Evolutionary conservation across 2,797 vertebrate genomes (phyloP).

Genomic region (Argya squamiceps): DNA sequence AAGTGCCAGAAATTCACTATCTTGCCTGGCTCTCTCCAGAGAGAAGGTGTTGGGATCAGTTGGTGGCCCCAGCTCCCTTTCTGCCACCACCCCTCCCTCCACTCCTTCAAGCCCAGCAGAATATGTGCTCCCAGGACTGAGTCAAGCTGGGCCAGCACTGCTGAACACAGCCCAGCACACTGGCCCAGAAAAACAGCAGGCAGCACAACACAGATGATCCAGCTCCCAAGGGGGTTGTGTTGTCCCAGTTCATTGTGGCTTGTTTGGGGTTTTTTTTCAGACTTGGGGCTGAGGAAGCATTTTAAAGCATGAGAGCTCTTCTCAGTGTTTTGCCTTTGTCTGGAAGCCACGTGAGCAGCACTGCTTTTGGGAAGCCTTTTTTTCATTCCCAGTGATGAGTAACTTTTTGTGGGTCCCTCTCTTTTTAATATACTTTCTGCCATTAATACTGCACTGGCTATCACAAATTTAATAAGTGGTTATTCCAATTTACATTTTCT

Average conservation of each 20-base stretch:
- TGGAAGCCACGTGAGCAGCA: fast-evolving
- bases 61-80: no score
- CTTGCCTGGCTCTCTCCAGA: background rate
- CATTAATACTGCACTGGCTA: background rate
- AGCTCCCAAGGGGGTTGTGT: background rate
- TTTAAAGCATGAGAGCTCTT: background rate
- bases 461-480: fast-evolving
- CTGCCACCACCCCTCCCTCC: no score
- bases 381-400: background rate
- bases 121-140: no score
- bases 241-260: no score
- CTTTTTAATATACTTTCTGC: background rate
- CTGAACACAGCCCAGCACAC: background rate
- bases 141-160: background rate
- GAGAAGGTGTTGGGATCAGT: background rate
- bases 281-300: background rate
- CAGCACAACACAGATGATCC: fast-evolving
- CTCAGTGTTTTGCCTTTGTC: fast-evolving
- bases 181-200: background rate
- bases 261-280: background rate
- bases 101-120: background rate
- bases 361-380: background rate
- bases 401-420: background rate
- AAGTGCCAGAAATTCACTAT: background rate
- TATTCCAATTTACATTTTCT: background rate